phyloP scores from a whole-genome alignment of 2,888 invertebrate genomes.

The Opisthograptis luteolata region DNA sequence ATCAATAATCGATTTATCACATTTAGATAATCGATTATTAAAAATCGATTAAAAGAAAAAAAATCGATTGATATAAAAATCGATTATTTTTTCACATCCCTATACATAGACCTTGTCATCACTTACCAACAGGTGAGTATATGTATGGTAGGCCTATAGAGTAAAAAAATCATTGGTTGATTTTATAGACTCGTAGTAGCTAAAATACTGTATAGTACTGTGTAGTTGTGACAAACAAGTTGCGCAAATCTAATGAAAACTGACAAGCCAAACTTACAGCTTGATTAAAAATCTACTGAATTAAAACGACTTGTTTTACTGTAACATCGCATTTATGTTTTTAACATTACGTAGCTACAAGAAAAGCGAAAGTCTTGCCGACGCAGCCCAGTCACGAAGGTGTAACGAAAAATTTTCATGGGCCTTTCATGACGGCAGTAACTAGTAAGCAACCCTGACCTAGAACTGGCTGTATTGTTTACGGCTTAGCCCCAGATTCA shows the following conservation, averaged over 20 bases:
- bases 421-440: constrained; percentile 31
- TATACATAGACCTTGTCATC: too few relatives aligned
- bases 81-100: too few relatives aligned
- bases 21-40: too few relatives aligned
- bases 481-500: constrained; percentile 18
- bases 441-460: constrained; percentile 32
- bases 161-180: too few relatives aligned
- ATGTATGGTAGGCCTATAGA: too few relatives aligned
- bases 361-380: constrained; percentile 28
- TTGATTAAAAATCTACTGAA: constrained; percentile 14
- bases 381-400: constrained; percentile 29
- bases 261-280: constrained; percentile 18
- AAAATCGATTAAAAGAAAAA: too few relatives aligned
- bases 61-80: too few relatives aligned
- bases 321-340: constrained; percentile 16
- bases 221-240: not conserved
- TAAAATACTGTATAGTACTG: too few relatives aligned
- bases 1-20: too few relatives aligned
- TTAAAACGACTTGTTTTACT: constrained; percentile 19
- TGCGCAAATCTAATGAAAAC: not conserved
- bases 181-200: not conserved
- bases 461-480: constrained; percentile 30
- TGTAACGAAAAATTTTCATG: constrained; percentile 36
- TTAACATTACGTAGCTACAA: constrained; percentile 19
- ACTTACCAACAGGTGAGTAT: too few relatives aligned